Evolutionary conservation across 1,140 invertebrate species (phyloP), one percentile per base, ranked within the genome.

Genomic region (Pseudomyrmex sp.): DNA sequence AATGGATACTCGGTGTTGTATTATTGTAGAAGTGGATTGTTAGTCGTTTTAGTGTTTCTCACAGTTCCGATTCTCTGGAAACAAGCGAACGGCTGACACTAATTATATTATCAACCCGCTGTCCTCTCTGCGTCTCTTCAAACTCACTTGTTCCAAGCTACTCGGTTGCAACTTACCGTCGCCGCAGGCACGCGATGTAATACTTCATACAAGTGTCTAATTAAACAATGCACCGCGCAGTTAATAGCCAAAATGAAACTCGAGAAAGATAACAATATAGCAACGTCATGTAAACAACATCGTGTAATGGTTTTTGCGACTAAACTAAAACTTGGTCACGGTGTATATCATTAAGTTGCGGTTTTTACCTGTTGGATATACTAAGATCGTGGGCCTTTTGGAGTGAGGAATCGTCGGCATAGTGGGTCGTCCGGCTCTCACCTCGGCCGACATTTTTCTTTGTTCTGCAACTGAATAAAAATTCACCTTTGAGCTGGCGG

Each of bases 301-400:
- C 15, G 10, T 23, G 13, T 12, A 35, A 35, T 35, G 5, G 18
- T 10, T 76, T 26, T 20, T 18, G 1, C 26, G 18, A 35, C 13
- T 7, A 18, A 75, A 76, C 12, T 9, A 15, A 35, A 69, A 15
- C 2, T 79, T 13, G n/a, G 56, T n/a, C 26, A n/a, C 44, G 2
- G 12, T 12, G 2, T 65, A 62, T 18, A 8, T 66, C 3, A 23
- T 20, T 46, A 20, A 48, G 59, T 56, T 76, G 10, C 12, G 10
- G 8, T n/a, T 77, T 87, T 93, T 87, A 95, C 95, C 95, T 85
- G 95, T 95, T 0, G 95, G 95, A 90, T 95, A 95, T 68, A 96
- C 93, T 61, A 95, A 91, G 69, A 95, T 93, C 23, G 94, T 95
- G 48, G 95, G 95, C 82, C 93, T 92, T 83, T 95, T 94, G 20